Base-by-base conservation (phyloP, 2,888 invertebrate genomes). In the Heteropelma amictum region DNA sequence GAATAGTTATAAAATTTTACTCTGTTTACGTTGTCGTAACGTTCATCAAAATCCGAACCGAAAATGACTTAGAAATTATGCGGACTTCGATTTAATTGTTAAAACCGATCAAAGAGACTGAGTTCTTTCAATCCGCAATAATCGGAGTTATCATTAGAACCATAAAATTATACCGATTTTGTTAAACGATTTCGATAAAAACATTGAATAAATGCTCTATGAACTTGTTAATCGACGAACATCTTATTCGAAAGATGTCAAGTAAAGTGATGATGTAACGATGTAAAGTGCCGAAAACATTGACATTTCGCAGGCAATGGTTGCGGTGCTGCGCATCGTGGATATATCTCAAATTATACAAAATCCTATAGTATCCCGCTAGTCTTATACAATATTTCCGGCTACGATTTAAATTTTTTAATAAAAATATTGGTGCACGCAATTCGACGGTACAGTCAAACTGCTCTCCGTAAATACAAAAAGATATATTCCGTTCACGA, bases 351-450 rank as follows among this genome's bases (percentile, higher is more conserved):
- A 5, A 80, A 81, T 58, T 83, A 77, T 61, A 42, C 65, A 53
- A 77, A 79, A 21, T 51, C 67, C 17, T 60, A 71, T 30, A 30
- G 28, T 17, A 67, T 83, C 12, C 80, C 81, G n/a, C 72, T 83
- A 12, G 72, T 83, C 3, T 82, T 82, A 72, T 82, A 84, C 64
- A 82, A 83, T 76, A 51, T 82, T 10, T 77, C 77, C 4, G 81
- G 79, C 5, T 81, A 82, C 71, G 82, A 83, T 67, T 68, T 77
- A 17, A 79, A 83, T 70, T 83, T 83, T 71, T 56, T 82, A 5
- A 80, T 82, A 14, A 78, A 76, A 65, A 42, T 54, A 38, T 63
- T 83, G 21, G 76, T 72, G n/a, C 14, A 75, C 49, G 17, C 12
- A 40, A 33, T 77, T 82, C 19, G 21, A 71, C 2, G 82, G 81